Percentiles rank a stretch among this genome's conserved stretches.
phyloP scores from a whole-genome alignment of 1,140 invertebrate genomes.

The Drosophila ficusphila region DNA sequence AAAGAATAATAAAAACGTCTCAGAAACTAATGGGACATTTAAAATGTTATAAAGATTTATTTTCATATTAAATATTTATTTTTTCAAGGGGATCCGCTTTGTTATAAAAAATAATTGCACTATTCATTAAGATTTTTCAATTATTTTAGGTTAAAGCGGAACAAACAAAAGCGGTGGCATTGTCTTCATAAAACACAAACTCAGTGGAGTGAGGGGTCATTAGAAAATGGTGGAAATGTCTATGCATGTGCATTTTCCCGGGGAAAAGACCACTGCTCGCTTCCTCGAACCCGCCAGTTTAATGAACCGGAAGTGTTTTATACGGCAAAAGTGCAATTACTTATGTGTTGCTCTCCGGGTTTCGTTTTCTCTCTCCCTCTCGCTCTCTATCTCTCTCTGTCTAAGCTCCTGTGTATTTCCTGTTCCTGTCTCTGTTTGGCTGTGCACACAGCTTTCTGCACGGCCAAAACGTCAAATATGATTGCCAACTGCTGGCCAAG shows the following conservation, averaged over 20 bases:
- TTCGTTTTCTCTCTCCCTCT: background rate
- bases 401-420: too few relatives aligned
- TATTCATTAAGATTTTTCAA: background rate
- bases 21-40: too few relatives aligned
- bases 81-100: too few relatives aligned
- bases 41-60: background rate
- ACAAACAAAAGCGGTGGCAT: background rate
- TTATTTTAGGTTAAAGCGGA: background rate
- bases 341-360: conserved; percentile 28
- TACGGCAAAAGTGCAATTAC: conserved; percentile 63
- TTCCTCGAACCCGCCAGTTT: conserved; percentile 41
- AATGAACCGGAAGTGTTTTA: conserved; percentile 78
- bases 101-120: background rate
- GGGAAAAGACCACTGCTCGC: conserved; percentile 8
- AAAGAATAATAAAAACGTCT: too few relatives aligned
- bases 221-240: conserved; percentile 20
- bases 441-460: conserved; percentile 46
- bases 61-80: too few relatives aligned
- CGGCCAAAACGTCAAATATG: conserved; percentile 58
- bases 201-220: conserved; percentile 6
- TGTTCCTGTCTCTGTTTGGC: conserved; percentile 11
- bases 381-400: background rate
- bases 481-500: conserved; percentile 32
- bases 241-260: conserved; percentile 21
- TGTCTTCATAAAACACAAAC: background rate